A percentile compares a stretch with the other conserved stretches of the same genome.
phyloP scores from a whole-genome alignment of 2,113 vertebrate species.

The Prunella himalayana region DNA sequence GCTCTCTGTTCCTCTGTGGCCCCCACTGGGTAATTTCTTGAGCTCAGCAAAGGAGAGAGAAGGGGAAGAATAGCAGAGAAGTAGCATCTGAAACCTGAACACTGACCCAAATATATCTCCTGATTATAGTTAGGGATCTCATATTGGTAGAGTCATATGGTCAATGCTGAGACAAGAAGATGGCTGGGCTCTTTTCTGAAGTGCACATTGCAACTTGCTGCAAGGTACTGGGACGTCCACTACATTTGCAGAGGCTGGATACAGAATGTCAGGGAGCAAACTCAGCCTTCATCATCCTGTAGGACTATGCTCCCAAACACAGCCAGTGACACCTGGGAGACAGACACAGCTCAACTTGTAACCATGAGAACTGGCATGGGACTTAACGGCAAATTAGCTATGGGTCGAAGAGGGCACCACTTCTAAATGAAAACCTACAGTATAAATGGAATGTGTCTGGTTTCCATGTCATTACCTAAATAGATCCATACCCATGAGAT shows the following conservation, averaged over 20 bases:
- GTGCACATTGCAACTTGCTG: background rate
- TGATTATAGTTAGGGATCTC: background rate
- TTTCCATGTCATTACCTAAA: background rate
- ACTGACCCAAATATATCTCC: background rate
- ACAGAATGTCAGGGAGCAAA: background rate
- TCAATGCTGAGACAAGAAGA: background rate
- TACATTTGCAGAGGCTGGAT: background rate
- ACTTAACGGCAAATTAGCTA: background rate
- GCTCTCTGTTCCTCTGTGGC: fast-evolving
- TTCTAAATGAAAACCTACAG: background rate
- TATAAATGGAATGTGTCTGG: background rate
- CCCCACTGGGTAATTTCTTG: background rate
- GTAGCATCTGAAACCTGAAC: background rate
- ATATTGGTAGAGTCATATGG: background rate
- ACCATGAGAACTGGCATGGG: background rate
- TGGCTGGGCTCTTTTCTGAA: background rate
- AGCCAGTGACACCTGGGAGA: background rate
- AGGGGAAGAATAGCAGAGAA: background rate
- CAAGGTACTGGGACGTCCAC: background rate
- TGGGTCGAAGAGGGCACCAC: background rate
- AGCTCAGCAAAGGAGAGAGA: background rate
- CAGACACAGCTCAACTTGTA: background rate
- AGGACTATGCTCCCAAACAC: background rate
- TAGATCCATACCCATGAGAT: background rate
- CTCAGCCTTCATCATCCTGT: background rate